Base-by-base conservation (phyloP, 1,140 invertebrate species). In the Drosophila orosa region DNA sequence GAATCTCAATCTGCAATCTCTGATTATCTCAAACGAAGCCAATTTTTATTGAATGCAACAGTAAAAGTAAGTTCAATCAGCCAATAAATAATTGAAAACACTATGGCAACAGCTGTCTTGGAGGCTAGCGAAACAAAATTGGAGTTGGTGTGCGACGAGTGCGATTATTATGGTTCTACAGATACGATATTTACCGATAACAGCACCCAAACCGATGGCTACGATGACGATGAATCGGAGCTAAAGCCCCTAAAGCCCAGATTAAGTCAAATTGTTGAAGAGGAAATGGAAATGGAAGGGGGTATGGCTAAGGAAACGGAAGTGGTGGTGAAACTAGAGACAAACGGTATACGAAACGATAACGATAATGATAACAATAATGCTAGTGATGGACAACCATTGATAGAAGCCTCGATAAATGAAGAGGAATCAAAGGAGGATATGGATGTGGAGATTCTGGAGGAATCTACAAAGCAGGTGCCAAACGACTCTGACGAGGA, bases 91-190 rank as follows among this genome's bases (percentile, higher is more conserved):
- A 15, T 22, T 9, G 0, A 12, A 35, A 42, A 61, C 10, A 74
- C 47, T 54, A 91, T 91, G 90, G 81, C 84, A 27, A 78, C 84
- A 44, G 83, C 80, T 33, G 65, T 91, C 19, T 24, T 90, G 66
- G 75, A 78, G 60, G 45, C 56, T 15, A 73, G 44, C 12, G 82
- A 69, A 42, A 25, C 40, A 3, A 71, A 79, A 35, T 29, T 77
- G 72, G 79, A 79, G 25, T 40, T 83, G 72, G 62, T 67, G 13
- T 90, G 79, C 33, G 76, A 84, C 35, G 77, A 77, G 17, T 89
- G 85, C 57, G 85, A 90, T 39, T 84, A 78, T 44, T 80, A 65
- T 60, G 78, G 48, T 13, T 56, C 77, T 15, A 56, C 40, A 6
- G 42, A 77, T 9, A 61, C 61, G n/a, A 77, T 82, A 68, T 69